Percentiles rank a stretch among this genome's conserved stretches.
phyloP scores from a whole-genome alignment of 1,140 invertebrate genomes.

The Pristionchus pacificus region DNA sequence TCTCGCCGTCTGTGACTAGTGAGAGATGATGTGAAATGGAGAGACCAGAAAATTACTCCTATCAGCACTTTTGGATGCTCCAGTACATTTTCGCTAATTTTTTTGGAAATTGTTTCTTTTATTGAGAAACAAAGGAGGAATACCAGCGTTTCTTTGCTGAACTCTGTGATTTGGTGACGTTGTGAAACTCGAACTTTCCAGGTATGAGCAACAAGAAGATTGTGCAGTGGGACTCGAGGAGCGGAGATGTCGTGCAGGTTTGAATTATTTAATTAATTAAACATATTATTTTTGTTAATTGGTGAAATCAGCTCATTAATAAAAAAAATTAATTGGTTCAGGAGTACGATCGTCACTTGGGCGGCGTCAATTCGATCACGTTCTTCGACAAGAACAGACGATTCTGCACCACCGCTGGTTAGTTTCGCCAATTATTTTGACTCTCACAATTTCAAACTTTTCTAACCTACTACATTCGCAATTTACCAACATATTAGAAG shows the following conservation, averaged over 20 bases:
- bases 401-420: slow-evolving; percentile 72
- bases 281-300: neutral
- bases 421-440: neutral
- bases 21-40: no score
- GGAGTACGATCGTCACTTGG: slow-evolving; percentile 97
- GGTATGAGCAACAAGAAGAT: slow-evolving; percentile 99
- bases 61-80: no score
- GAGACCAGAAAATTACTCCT: no score
- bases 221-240: slow-evolving; percentile 85
- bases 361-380: slow-evolving; percentile 95
- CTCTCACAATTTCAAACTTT: neutral
- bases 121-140: no score
- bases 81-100: no score
- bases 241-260: slow-evolving; percentile 76
- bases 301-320: neutral
- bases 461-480: neutral
- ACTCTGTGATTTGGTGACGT: no score
- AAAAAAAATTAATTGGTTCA: slow-evolving; percentile 62
- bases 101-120: no score
- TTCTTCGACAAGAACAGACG: slow-evolving; percentile 96
- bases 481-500: no score
- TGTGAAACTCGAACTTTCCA: no score
- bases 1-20: no score
- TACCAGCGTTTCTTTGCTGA: no score
- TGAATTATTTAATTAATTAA: slow-evolving; percentile 1